Evolutionary conservation across 2,888 invertebrate species (phyloP).

Genomic region (Diarsia brunnea): DNA sequence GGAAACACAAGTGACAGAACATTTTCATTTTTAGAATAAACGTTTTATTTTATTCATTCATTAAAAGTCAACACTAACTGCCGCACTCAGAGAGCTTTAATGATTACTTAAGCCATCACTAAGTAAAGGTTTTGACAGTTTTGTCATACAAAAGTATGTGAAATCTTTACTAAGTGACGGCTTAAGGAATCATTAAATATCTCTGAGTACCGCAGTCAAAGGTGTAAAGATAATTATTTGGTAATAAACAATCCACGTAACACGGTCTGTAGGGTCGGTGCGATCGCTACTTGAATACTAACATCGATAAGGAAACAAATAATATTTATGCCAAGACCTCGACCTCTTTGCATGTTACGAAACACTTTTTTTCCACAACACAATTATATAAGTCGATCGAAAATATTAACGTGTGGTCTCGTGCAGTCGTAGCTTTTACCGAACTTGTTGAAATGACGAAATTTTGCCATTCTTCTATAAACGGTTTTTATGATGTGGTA

Average conservation of each 20-base stretch:
- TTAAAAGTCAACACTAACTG: neutral
- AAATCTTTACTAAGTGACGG: too few relatives aligned
- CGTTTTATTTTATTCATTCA: neutral
- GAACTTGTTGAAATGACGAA: neutral
- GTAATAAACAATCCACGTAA: slow-evolving; percentile 86
- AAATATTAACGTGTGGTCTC: neutral
- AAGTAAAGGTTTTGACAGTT: too few relatives aligned
- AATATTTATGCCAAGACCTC: slow-evolving; percentile 79
- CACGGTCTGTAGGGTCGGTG: slow-evolving; percentile 78
- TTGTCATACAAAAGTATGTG: too few relatives aligned
- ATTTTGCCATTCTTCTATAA: neutral
- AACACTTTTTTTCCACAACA: slow-evolving; percentile 67
- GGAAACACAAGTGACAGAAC: neutral
- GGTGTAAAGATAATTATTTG: slow-evolving; percentile 78
- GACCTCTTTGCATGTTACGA: slow-evolving; percentile 87
- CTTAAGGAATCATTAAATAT: too few relatives aligned
- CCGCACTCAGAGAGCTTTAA: too few relatives aligned
- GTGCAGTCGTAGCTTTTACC: neutral
- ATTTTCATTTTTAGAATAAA: neutral
- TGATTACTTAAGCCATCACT: too few relatives aligned
- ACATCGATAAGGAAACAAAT: slow-evolving; percentile 84
- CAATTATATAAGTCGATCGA: slow-evolving; percentile 32
- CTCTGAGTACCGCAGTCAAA: too few relatives aligned
- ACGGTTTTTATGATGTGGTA: neutral
- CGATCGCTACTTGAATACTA: slow-evolving; percentile 80